phyloP scores from a whole-genome alignment of 2,113 vertebrate genomes.

The Boleophthalmus pectinirostris region DNA sequence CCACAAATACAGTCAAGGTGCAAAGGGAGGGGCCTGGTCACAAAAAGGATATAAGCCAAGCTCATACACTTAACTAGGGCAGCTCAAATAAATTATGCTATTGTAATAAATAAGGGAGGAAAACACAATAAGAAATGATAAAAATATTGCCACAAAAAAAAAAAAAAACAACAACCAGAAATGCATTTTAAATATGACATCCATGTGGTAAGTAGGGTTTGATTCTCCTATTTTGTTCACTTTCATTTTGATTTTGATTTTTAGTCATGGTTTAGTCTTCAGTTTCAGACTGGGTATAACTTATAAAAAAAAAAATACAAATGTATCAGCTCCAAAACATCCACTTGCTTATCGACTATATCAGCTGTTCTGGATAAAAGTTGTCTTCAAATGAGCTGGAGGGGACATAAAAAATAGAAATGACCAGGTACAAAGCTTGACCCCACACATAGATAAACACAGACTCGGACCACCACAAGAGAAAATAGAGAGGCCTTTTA shows the following conservation, averaged over 20 bases:
- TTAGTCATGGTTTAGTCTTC: too few relatives aligned
- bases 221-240: background rate
- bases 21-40: constrained; percentile 52
- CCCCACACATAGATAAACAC: constrained; percentile 22
- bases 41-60: constrained; percentile 55
- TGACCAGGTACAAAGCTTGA: constrained; percentile 22
- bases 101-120: background rate
- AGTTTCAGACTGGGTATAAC: too few relatives aligned
- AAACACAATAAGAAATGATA: background rate
- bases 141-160: background rate
- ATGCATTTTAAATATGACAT: background rate
- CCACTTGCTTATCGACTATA: too few relatives aligned
- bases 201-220: too few relatives aligned
- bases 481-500: constrained; percentile 24
- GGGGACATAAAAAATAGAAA: constrained; percentile 16
- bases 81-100: background rate
- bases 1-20: constrained; percentile 50
- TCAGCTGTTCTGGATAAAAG: too few relatives aligned
- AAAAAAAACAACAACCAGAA: background rate
- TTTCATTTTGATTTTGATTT: background rate
- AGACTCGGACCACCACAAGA: constrained; percentile 14
- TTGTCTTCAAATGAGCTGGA: constrained; percentile 35
- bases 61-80: constrained; percentile 36
- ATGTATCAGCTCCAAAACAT: too few relatives aligned
- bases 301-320: too few relatives aligned